Evolutionary conservation across 2,888 invertebrate species (phyloP), one percentile per base, ranked within the genome.

Genomic region (Cancer borealis): DNA sequence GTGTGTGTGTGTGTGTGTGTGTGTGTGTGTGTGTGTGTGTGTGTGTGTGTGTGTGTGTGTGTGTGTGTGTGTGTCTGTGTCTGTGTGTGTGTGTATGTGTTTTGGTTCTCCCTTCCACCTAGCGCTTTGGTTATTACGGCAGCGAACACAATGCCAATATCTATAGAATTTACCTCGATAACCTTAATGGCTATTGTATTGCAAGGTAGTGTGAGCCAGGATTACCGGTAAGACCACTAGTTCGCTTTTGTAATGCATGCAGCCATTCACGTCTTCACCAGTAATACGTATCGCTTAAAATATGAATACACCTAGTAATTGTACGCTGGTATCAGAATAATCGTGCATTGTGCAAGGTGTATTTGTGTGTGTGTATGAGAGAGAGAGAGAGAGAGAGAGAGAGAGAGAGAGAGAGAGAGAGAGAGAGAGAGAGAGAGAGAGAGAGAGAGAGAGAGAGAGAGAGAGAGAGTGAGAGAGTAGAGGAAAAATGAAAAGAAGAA

Each of bases 141-240:
- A 14, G 79, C 30, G 79, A 30, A 30, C 79, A 79, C 79, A 79
- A 30, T 30, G 30, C 79, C 79, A 79, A 79, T 79, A 79, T 79
- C 79, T 12, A 79, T 79, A 79, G 30, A 79, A 79, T 79, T 79
- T 79, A 79, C 79, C 30, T 79, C 79, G 79, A 79, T 79, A 30
- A 21, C 79, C 79, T 79, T 79, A 30, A 79, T 79, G 30, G 79
- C 79, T 79, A 79, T 79, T 79, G 79, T 26, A 79, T n/a, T 66
- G 66, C 66, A n/a, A 66, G 66, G n/a, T 66, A 66, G 30, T 79
- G 79, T 30, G 79, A 79, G 79, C 79, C 79, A 21, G 79, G 79
- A 79, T 79, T 79, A 79, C 79, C 79, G 30, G 30, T 79, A 79
- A 79, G 79, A 79, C 30, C 79, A 79, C 79, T 79, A 79, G 30